These are phyloP conservation scores for Lophura nycthemera DNA, from an alignment of 2,113 vertebrate genomes.

Conservation along the genomic window DNA sequence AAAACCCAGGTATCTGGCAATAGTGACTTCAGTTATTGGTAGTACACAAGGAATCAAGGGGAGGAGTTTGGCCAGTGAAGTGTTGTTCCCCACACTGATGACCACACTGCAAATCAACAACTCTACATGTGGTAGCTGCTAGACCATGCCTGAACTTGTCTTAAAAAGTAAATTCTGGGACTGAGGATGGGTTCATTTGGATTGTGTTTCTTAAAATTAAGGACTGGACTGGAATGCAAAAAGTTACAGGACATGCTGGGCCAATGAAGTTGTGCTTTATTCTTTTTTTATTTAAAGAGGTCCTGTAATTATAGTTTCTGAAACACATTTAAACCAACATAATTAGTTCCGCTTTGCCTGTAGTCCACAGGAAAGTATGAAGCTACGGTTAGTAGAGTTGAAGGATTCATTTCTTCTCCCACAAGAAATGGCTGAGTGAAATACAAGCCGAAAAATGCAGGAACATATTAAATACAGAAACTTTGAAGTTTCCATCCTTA, in stretches of 20 bases:
- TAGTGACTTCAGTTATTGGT: not conserved
- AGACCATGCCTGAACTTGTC: not conserved
- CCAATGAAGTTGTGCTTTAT: rapidly evolving
- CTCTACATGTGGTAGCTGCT: not conserved
- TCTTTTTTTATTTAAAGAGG: not conserved
- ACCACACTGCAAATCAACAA: not conserved
- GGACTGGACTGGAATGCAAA: not conserved
- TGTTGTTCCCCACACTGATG: not conserved
- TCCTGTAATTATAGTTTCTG: not conserved
- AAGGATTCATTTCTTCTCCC: too few species aligned
- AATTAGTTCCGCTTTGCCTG: not conserved
- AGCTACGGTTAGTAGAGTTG: not conserved
- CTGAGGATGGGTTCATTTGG: not conserved
- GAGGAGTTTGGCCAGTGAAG: not conserved
- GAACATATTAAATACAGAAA: too few species aligned
- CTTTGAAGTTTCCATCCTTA: too few species aligned
- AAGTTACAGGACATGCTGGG: not conserved
- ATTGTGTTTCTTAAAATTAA: not conserved
- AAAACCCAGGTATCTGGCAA: not conserved
- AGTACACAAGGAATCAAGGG: not conserved
- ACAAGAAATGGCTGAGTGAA: too few species aligned
- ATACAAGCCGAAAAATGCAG: too few species aligned
- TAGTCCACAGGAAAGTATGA: not conserved
- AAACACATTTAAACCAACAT: not conserved
- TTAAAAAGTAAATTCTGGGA: not conserved